Evolutionary conservation across 1,140 invertebrate species (phyloP), one percentile per base, ranked within the genome.

Genomic region (Helicoverpa zea): DNA sequence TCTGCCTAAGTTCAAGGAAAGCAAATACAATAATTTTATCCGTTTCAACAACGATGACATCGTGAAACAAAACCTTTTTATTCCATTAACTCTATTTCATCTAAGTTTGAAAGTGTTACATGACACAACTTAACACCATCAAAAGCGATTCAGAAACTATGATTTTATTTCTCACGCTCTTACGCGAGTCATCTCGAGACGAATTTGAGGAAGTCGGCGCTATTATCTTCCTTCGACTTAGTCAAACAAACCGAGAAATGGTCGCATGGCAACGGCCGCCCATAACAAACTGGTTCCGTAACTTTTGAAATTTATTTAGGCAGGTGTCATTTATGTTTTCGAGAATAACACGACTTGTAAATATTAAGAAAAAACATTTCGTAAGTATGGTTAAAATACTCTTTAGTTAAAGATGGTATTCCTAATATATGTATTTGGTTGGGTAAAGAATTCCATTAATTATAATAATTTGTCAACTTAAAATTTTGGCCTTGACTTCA

Each of bases 191-290:
- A 91, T 91, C 90, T 89, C 75, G 86, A 90, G 84, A 92, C 86
- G 90, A 92, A 90, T 89, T 90, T 90, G 85, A 89, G 89, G 91
- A 94, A 94, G 90, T 91, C 86, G 81, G 83, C 85, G 84, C 89
- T 87, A 92, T 94, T 93, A 93, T 91, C 84, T 90, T 89, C 88
- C 91, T 86, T 81, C 83, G 89, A 92, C 79, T 88, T 90, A 92
- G 86, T 90, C 91, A 94, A 93, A 94, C 88, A 92, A 82, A 89
- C 86, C 72, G 85, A 89, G 84, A 86, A 86, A 82, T 79, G 76
- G 82, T 73, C 75, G 75, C 51, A 54, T 77, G 61, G 58, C 13
- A 35, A 16, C 74, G 68, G 81, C 63, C 59, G 75, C 49, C 29
- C n/a, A 13, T 47, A 64, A 14, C 18, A 64, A 77, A 77, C 66